A percentile compares a stretch with the other conserved stretches of the same genome.
These are phyloP conservation scores for Gambusia holbrooki DNA, from an alignment of 2,113 vertebrate genomes.

Conservation along the genomic window DNA sequence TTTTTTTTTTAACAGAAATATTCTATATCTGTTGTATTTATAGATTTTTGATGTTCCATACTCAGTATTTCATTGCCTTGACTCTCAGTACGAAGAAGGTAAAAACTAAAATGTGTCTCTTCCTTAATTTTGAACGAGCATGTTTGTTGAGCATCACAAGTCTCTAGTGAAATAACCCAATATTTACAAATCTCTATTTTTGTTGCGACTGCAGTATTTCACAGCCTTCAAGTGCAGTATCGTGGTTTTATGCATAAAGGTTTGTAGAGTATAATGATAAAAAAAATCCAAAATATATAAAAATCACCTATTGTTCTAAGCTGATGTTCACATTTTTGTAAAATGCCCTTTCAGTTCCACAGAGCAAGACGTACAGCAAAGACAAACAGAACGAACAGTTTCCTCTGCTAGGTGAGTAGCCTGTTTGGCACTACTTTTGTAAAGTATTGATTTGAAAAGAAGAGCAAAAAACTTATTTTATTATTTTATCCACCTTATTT, in stretches of 20 bases:
- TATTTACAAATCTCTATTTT: background rate
- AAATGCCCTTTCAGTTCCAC: slow-evolving; percentile 46
- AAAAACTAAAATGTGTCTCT: background rate
- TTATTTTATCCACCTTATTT: no score
- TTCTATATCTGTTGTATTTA: background rate
- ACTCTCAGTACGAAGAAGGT: slow-evolving; percentile 11
- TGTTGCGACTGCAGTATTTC: slow-evolving; percentile 40
- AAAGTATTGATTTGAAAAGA: background rate
- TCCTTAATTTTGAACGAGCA: background rate
- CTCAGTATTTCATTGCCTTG: background rate
- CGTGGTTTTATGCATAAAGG: slow-evolving; percentile 9
- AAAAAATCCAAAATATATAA: no score
- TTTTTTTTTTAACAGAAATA: background rate
- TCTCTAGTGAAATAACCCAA: background rate
- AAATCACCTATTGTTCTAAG: background rate
- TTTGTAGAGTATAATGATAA: slow-evolving; percentile 9
- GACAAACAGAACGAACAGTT: slow-evolving; percentile 32
- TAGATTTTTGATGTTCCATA: slow-evolving; percentile 60
- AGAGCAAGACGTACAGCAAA: slow-evolving; percentile 13
- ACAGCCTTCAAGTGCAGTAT: background rate
- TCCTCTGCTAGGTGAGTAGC: slow-evolving; percentile 66
- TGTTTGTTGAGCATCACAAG: background rate
- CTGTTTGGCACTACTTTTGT: background rate
- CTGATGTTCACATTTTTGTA: background rate
- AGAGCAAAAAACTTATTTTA: no score